Evolutionary conservation across 2,113 vertebrate species (phyloP).

Genomic region (Platycercus adscitus): DNA sequence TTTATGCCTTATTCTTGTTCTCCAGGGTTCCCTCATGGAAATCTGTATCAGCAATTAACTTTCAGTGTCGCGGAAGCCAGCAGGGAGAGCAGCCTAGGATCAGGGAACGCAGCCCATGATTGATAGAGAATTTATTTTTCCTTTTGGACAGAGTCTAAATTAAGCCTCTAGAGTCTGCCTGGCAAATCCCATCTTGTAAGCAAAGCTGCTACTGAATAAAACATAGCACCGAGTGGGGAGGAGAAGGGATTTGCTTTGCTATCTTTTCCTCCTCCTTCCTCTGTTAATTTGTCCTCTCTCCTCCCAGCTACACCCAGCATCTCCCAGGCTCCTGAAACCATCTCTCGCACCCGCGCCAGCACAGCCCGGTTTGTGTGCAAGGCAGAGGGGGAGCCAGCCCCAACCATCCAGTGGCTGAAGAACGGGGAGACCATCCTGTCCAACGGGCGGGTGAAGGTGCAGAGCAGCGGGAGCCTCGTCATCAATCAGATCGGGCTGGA

Average conservation of each 20-base stretch:
- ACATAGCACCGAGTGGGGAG: constrained; percentile 6
- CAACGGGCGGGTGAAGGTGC: constrained; percentile 89
- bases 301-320: constrained; percentile 88
- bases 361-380: constrained; percentile 95
- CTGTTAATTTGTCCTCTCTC: background rate
- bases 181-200: constrained; percentile 60
- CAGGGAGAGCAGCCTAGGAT: constrained; percentile 54
- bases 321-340: constrained; percentile 90
- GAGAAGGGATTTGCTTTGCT: constrained; percentile 57
- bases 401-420: constrained; percentile 88
- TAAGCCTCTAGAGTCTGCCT: constrained; percentile 65
- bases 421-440: constrained; percentile 85
- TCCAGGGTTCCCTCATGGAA: constrained; percentile 26
- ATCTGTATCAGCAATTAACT: constrained; percentile 54
- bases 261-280: constrained; percentile 27
- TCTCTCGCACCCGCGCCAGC: constrained; percentile 91
- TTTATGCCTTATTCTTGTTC: constrained; percentile 22
- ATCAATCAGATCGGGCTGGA: constrained; percentile 95
- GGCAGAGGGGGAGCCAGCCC: constrained; percentile 89
- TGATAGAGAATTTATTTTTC: constrained; percentile 68
- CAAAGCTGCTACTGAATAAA: constrained; percentile 67
- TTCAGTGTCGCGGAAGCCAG: background rate
- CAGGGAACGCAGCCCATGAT: constrained; percentile 23
- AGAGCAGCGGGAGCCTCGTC: constrained; percentile 88
- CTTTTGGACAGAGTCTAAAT: constrained; percentile 65